Evolutionary conservation across 2,888 invertebrate species (phyloP).

Genomic region (Endomychus coccineus): DNA sequence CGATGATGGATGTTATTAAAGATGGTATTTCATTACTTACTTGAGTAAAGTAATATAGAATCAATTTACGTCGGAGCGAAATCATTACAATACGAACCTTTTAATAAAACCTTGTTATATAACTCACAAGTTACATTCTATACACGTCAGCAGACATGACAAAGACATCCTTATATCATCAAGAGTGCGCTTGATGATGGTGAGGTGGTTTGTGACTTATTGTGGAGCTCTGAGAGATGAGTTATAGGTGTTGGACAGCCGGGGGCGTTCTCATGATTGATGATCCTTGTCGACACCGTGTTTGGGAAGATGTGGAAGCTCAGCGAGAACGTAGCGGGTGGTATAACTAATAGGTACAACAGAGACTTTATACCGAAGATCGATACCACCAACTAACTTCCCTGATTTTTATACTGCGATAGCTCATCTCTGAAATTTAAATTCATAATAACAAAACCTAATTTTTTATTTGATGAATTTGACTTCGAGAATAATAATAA

Average conservation of each 20-base stretch:
- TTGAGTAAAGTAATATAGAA: too few species aligned
- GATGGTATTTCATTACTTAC: too few species aligned
- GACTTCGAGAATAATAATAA: too few species aligned
- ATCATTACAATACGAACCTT: too few species aligned
- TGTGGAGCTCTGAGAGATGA: slow-evolving; percentile 18
- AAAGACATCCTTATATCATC: slow-evolving; percentile 22
- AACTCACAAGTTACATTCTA: neutral
- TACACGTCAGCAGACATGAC: slow-evolving; percentile 19
- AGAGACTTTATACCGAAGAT: slow-evolving; percentile 17
- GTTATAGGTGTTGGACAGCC: slow-evolving; percentile 35
- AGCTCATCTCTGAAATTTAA: too few species aligned
- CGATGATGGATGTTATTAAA: too few species aligned
- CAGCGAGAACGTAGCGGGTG: slow-evolving; percentile 36
- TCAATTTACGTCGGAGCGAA: too few species aligned
- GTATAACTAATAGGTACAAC: slow-evolving; percentile 42
- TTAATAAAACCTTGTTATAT: too few species aligned
- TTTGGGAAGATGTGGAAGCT: slow-evolving; percentile 39
- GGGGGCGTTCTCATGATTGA: slow-evolving; percentile 41
- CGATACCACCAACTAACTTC: too few species aligned
- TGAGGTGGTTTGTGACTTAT: slow-evolving; percentile 2
- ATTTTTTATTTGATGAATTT: too few species aligned
- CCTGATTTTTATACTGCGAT: neutral
- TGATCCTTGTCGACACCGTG: slow-evolving; percentile 43
- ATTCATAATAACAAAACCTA: too few species aligned
- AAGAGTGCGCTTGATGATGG: slow-evolving; percentile 13